Conservation (phyloP, 2,797 vertebrate genomes). For the Linurgus olivaceus region DNA sequence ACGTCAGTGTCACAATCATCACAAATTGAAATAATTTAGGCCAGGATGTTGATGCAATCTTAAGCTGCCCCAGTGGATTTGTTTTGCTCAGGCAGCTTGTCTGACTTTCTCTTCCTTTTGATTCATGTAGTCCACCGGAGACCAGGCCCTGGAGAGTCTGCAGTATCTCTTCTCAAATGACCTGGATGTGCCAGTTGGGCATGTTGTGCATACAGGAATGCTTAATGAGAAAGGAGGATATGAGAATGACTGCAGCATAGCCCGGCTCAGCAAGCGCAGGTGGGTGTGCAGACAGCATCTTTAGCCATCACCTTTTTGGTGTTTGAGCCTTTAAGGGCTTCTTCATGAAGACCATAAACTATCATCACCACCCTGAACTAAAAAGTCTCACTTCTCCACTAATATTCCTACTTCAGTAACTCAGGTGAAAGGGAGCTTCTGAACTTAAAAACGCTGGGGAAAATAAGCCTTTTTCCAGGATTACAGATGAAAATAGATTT, state of each 20-base stretch:
- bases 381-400: background rate
- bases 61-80: background rate
- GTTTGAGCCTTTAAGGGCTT: background rate
- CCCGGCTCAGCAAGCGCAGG: slow-evolving; percentile 94
- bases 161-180: slow-evolving; percentile 95
- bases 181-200: slow-evolving; percentile 94
- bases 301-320: background rate
- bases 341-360: background rate
- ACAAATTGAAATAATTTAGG: background rate
- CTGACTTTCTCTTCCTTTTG: background rate
- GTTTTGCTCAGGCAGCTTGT: background rate
- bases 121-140: slow-evolving; percentile 83
- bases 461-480: background rate
- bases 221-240: slow-evolving; percentile 93
- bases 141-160: slow-evolving; percentile 87
- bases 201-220: slow-evolving; percentile 98
- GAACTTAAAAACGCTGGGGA: background rate
- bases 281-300: slow-evolving; percentile 10
- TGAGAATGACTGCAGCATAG: slow-evolving; percentile 97
- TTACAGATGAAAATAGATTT: background rate
- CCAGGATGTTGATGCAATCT: background rate
- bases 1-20: background rate
- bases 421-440: background rate
- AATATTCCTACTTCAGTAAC: background rate
- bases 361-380: background rate